These are phyloP conservation scores for Todus mexicanus DNA, from an alignment of 2,797 vertebrate genomes.

Conservation along the genomic window DNA sequence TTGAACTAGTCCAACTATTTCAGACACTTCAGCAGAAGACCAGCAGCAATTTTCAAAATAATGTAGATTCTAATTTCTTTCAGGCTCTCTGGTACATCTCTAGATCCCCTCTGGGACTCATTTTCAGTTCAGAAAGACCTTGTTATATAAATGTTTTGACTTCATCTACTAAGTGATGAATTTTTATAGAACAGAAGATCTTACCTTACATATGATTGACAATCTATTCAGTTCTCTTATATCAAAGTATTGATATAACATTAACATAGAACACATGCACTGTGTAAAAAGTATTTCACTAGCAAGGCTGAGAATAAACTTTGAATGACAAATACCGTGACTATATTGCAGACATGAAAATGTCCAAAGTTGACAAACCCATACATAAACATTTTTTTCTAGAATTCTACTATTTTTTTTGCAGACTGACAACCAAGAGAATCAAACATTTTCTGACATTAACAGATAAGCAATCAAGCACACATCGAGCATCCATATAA, in stretches of 20 bases:
- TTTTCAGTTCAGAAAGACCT: slow-evolving; percentile 19
- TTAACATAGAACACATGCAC: rapidly evolving
- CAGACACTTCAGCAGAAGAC: background rate
- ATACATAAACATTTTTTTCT: background rate
- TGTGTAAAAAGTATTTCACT: background rate
- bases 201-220: background rate
- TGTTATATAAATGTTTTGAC: slow-evolving; percentile 25
- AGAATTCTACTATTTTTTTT: background rate
- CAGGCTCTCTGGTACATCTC: background rate
- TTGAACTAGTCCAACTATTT: background rate
- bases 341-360: background rate
- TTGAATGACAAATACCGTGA: background rate
- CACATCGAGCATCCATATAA: background rate
- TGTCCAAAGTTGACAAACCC: background rate
- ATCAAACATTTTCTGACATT: background rate
- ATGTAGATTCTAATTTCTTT: background rate
- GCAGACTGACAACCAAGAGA: background rate
- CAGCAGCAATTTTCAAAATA: background rate
- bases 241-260: background rate
- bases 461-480: background rate
- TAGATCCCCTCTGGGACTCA: background rate
- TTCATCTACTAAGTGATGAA: background rate
- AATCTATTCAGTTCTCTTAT: background rate
- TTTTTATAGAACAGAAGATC: slow-evolving; percentile 2
- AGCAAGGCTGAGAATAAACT: background rate